phyloP scores from a whole-genome alignment of 2,797 vertebrate species.

The Heterohyrax brucei region DNA sequence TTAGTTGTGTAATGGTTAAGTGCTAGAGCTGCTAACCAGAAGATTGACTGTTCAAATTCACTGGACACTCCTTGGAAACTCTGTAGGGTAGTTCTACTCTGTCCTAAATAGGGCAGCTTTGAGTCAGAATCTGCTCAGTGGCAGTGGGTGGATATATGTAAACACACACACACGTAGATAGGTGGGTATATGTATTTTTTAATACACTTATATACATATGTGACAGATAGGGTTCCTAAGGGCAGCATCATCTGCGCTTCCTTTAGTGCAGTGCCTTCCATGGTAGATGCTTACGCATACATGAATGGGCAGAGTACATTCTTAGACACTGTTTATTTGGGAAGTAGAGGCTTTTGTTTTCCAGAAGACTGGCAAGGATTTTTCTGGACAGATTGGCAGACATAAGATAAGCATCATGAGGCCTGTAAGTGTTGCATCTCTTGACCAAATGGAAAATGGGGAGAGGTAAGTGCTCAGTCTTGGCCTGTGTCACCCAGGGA shows the following conservation, averaged over 20 bases:
- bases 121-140: too few relatives aligned
- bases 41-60: too few relatives aligned
- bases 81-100: too few relatives aligned
- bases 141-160: too few relatives aligned
- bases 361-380: background rate
- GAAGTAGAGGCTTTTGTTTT: background rate
- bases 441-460: accelerated
- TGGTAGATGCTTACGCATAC: accelerated
- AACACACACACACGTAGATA: too few relatives aligned
- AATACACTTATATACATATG: too few relatives aligned
- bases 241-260: accelerated
- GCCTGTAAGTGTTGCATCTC: accelerated
- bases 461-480: background rate
- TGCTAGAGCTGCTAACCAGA: too few relatives aligned
- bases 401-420: accelerated
- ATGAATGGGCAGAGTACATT: accelerated
- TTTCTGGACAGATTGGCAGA: background rate
- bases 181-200: background rate
- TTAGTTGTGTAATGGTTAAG: too few relatives aligned
- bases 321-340: background rate
- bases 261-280: background rate
- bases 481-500: conserved; percentile 91
- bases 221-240: background rate
- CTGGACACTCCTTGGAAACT: too few relatives aligned
- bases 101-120: too few relatives aligned